Evolutionary conservation across 2,113 vertebrate species (phyloP).

Genomic region (Entomyzon cyanotis): DNA sequence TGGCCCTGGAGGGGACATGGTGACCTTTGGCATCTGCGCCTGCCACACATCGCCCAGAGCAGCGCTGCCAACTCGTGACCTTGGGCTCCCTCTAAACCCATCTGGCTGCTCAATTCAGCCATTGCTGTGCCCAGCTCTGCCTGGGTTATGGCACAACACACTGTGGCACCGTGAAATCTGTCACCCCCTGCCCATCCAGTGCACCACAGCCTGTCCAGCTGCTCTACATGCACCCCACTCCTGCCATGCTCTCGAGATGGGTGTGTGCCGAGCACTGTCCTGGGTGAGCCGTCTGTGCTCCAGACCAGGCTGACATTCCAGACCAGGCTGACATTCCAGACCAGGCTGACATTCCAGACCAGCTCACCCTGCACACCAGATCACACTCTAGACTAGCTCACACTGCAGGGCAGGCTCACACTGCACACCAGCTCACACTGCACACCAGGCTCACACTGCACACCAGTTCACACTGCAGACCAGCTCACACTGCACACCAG

Average conservation of each 20-base stretch:
- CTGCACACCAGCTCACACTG: background rate
- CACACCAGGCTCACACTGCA: no score
- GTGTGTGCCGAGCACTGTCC: background rate
- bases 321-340: background rate
- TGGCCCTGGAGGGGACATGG: accelerated
- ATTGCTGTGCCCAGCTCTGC: background rate
- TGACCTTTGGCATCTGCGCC: background rate
- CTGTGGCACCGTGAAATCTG: accelerated
- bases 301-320: background rate
- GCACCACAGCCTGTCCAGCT: accelerated
- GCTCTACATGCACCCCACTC: accelerated
- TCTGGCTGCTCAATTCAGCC: background rate
- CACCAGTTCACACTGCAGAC: background rate
- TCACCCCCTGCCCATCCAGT: accelerated
- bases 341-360: background rate
- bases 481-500: background rate
- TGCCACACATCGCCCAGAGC: accelerated
- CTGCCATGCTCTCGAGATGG: accelerated
- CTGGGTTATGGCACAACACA: background rate
- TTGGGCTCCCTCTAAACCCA: background rate
- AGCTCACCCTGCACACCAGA: background rate
- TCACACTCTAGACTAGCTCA: background rate
- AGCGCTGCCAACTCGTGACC: accelerated
- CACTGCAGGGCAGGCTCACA: background rate
- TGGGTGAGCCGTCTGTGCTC: accelerated